These are phyloP conservation scores for Datnioides undecimradiatus DNA, from an alignment of 2,113 vertebrate species.

Conservation along the genomic window DNA sequence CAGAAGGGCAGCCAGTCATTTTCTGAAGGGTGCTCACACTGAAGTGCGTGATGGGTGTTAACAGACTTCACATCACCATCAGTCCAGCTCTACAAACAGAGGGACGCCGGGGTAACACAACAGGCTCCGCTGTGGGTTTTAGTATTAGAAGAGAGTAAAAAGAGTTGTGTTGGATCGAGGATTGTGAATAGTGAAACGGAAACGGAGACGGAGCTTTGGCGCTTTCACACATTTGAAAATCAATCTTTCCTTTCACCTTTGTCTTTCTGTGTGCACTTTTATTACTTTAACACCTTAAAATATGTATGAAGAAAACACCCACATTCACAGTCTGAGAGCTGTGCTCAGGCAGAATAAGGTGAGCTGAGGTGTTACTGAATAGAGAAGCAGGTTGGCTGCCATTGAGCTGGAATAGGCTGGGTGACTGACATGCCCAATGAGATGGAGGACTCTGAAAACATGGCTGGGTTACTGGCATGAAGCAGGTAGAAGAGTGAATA, in stretches of 20 bases:
- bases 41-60: conserved; percentile 60
- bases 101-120: conserved; percentile 2
- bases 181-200: not conserved
- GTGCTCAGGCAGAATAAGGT: not conserved
- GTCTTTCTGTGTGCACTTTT: not conserved
- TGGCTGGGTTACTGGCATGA: too few species aligned
- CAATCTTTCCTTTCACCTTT: not conserved
- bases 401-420: not conserved
- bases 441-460: too few species aligned
- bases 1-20: conserved; percentile 66
- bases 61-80: conserved; percentile 40
- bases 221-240: not conserved
- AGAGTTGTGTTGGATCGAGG: not conserved
- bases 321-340: not conserved
- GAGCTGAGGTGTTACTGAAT: not conserved
- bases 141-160: not conserved
- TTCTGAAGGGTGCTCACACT: conserved; percentile 64
- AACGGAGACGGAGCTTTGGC: not conserved
- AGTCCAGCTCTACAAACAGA: conserved; percentile 23
- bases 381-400: not conserved
- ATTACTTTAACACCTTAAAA: not conserved
- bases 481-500: not conserved
- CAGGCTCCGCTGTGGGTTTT: not conserved
- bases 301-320: not conserved
- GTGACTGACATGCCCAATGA: too few species aligned